These are phyloP conservation scores for Eulemur rubriventer DNA, from an alignment of 2,797 vertebrate species.

Conservation along the genomic window DNA sequence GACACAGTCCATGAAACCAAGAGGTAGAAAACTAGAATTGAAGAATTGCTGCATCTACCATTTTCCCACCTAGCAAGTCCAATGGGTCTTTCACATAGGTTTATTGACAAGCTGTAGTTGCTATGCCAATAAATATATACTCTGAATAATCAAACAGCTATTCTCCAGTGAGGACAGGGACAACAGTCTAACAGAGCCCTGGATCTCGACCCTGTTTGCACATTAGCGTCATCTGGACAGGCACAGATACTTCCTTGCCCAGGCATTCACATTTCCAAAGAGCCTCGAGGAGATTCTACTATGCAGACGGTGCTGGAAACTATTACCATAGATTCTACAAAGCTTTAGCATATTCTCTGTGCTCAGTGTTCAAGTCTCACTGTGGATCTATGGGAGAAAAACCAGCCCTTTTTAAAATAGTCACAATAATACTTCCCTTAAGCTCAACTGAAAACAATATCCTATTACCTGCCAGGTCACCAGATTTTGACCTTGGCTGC, in stretches of 20 bases:
- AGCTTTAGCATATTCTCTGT: neutral
- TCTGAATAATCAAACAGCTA: neutral
- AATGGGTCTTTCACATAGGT: neutral
- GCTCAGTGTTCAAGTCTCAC: neutral
- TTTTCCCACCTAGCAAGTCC: neutral
- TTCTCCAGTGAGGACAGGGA: neutral
- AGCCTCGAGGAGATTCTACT: neutral
- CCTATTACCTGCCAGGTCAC: neutral
- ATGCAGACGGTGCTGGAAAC: neutral
- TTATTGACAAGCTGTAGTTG: neutral
- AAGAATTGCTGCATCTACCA: neutral
- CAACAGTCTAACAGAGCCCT: neutral
- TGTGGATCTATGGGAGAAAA: neutral
- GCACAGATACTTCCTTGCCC: fast-evolving
- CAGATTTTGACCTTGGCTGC: neutral
- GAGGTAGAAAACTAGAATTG: neutral
- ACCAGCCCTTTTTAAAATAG: neutral
- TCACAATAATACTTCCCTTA: neutral
- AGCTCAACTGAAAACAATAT: neutral
- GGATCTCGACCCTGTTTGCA: neutral
- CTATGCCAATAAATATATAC: neutral
- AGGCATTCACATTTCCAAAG: neutral
- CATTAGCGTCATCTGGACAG: neutral
- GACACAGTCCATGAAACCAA: neutral
- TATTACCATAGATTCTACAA: neutral